Evolutionary conservation across 2,113 vertebrate species (phyloP), one percentile per base, ranked within the genome.

Genomic region (Hystrix brachyura): DNA sequence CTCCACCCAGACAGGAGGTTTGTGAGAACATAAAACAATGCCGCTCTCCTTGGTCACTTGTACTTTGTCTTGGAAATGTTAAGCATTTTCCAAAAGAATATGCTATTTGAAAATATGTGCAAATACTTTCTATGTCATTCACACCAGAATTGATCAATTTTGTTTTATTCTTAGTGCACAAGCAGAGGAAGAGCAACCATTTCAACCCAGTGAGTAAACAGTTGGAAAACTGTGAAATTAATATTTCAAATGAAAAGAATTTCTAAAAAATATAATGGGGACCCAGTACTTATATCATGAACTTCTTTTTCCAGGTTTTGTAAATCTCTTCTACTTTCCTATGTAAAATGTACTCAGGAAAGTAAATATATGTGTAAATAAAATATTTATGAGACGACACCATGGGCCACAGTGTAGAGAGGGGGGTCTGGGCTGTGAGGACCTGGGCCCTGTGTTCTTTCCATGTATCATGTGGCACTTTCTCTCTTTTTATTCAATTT

Each of bases 361-460:
- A 38, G 67, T 38, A 71, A 71, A 71, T 21, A 64, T 38, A 74
- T 0, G 7, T 32, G 3, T 38, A 10, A 64, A 27, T 80, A 64
- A 57, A n/a, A 78, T 48, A 48, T 74, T 29, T 46, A 15, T 46
- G 53, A 29, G 29, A 46, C 19, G n/a, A 38, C n/a, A 38, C 38
- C 67, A 38, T 19, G n/a, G 34, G 67, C 67, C n/a, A 38, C 34
- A 19, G n/a, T 9, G 67, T 71, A 21, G 67, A 71, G n/a, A 38
- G 34, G 18, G n/a, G 38, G 38, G n/a, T 19, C 67, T 38, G 67
- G 15, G n/a, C 67, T 19, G 2, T 17, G 29, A 19, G 67, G 17
- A 65, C 10, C 59, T 7, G 1, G 69, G 69, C 7, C 5, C 43
- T 9, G 1, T 1, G 0, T 9, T 4, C 57, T 19, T 2, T n/a